phyloP scores from a whole-genome alignment of 1,140 invertebrate species.

The Venturia canescens region DNA sequence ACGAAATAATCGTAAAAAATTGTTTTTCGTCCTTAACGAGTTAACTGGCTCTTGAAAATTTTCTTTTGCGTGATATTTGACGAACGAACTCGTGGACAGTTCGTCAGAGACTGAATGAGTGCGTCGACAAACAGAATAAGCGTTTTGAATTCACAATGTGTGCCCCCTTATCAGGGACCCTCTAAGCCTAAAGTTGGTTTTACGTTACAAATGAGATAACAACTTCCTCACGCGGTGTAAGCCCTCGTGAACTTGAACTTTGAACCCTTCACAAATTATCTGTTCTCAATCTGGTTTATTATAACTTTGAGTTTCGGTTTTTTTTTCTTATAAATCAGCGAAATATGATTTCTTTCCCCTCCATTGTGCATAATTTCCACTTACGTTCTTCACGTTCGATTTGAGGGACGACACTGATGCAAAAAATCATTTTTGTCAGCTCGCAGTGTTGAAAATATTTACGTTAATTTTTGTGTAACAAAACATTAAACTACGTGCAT shows the following conservation, averaged over 20 bases:
- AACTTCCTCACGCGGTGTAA: background rate
- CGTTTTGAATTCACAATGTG: constrained; percentile 14
- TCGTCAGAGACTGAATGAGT: constrained; percentile 4
- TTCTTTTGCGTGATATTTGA: background rate
- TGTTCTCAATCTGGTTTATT: background rate
- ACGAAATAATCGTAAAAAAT: background rate
- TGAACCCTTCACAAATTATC: background rate
- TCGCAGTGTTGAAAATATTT: no score
- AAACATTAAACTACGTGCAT: no score
- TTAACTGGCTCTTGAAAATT: background rate
- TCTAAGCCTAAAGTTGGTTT: background rate
- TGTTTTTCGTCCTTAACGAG: background rate
- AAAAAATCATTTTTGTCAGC: no score
- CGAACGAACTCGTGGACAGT: background rate
- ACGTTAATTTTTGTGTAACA: no score
- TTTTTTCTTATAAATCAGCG: no score
- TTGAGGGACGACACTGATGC: no score
- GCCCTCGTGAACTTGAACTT: constrained; percentile 9
- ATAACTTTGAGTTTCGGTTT: no score
- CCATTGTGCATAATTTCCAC: no score
- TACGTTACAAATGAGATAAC: constrained; percentile 5
- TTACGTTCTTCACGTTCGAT: no score
- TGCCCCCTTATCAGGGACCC: background rate
- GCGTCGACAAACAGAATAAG: background rate
- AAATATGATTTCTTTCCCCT: no score